A percentile compares a stretch with the other conserved stretches of the same genome.
Conservation (phyloP, 2,888 invertebrate genomes). For the Caenorhabditis sp. region DNA sequence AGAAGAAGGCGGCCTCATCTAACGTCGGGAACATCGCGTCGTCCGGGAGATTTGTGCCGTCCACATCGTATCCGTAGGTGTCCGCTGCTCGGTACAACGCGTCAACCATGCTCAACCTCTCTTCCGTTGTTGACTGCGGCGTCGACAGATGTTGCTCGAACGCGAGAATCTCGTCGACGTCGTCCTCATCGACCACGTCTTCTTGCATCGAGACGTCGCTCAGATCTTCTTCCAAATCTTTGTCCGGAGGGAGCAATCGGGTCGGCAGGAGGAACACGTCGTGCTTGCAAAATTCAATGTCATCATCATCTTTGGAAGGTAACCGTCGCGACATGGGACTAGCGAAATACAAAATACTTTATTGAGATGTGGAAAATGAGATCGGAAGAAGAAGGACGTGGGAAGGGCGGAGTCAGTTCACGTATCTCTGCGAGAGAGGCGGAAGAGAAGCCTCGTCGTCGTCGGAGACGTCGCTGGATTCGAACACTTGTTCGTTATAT, state of each 20-base stretch:
- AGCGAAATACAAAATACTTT: background rate
- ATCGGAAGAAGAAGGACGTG: background rate
- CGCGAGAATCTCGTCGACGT: conserved; percentile 3
- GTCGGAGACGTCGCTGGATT: conserved; percentile 33
- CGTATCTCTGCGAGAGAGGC: conserved; percentile 33
- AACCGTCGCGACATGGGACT: background rate
- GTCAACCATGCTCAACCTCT: background rate
- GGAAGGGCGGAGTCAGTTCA: conserved; percentile 17
- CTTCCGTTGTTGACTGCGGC: too few species aligned
- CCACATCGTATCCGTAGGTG: conserved; percentile 36
- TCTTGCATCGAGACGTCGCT: conserved; percentile 45
- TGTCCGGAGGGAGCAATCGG: background rate
- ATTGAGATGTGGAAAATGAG: background rate
- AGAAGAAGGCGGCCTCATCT: conserved; percentile 42
- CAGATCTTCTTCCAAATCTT: conserved; percentile 45
- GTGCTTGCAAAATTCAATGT: conserved; percentile 5
- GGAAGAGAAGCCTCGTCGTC: conserved; percentile 33
- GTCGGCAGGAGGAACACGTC: conserved; percentile 50
- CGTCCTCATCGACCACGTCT: conserved; percentile 18
- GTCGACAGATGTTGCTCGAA: background rate
- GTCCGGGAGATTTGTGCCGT: conserved; percentile 35
- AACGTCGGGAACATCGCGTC: conserved; percentile 13
- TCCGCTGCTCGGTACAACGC: conserved; percentile 9
- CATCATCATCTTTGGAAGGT: background rate
- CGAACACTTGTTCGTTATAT: conserved; percentile 42